These are phyloP conservation scores for Aurelia sp. DNA, from an alignment of 30 jellyfish, hydroid and myxozoan species.

Conservation along the genomic window DNA sequence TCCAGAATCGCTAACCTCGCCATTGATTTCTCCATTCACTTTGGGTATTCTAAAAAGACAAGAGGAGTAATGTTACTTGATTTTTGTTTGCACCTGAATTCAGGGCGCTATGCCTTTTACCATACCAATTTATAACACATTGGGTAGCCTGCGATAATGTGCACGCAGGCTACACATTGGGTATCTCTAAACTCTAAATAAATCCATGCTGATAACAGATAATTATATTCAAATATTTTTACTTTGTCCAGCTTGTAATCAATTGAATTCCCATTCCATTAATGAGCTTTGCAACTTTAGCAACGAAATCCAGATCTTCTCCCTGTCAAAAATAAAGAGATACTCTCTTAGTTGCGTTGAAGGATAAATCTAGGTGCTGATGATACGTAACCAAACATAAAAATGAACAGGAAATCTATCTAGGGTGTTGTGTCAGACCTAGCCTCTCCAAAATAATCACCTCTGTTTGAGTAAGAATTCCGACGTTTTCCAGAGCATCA, in stretches of 20 bases:
- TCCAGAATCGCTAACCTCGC: slow-evolving; percentile 42
- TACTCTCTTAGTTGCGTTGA: too few species aligned
- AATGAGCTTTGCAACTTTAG: slow-evolving; percentile 81
- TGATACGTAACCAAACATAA: too few species aligned
- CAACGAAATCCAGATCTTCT: slow-evolving; percentile 75
- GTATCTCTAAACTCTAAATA: too few species aligned
- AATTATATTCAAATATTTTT: background rate
- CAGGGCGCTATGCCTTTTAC: too few species aligned
- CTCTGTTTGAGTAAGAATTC: slow-evolving; percentile 71
- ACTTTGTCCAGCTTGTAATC: slow-evolving; percentile 86
- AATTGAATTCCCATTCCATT: slow-evolving; percentile 95
- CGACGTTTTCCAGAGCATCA: slow-evolving; percentile 80
- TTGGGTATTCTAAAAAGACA: slow-evolving; percentile 48
- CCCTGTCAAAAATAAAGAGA: slow-evolving; percentile 19
- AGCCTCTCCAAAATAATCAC: background rate
- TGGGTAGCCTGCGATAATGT: too few species aligned
- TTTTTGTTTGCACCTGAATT: too few species aligned
- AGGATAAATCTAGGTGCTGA: too few species aligned
- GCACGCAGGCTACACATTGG: too few species aligned
- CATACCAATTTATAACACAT: too few species aligned
- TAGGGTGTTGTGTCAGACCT: too few species aligned
- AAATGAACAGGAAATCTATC: too few species aligned
- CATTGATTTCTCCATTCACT: slow-evolving; percentile 48
- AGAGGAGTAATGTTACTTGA: background rate
- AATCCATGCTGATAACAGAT: too few species aligned